Evolutionary conservation across 2,797 vertebrate genomes (phyloP).

Genomic region (Crypturellus tataupa): DNA sequence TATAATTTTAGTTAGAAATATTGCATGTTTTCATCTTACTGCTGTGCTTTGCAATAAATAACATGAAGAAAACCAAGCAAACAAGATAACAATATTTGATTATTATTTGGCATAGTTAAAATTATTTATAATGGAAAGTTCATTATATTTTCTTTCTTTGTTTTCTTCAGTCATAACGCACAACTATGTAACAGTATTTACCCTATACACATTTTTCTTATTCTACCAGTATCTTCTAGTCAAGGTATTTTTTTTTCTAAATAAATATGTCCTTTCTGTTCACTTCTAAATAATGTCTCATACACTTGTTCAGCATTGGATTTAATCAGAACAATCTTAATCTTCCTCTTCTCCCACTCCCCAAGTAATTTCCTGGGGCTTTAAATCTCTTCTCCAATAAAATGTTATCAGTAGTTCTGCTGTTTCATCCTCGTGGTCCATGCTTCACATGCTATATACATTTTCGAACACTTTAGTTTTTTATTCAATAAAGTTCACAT

Average conservation of each 20-base stretch:
- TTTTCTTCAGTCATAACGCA: background rate
- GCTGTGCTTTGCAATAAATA: background rate
- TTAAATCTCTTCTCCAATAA: background rate
- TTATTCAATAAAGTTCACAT: background rate
- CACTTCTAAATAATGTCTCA: background rate
- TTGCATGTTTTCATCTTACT: background rate
- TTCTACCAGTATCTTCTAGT: background rate
- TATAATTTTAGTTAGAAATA: background rate
- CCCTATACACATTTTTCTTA: background rate
- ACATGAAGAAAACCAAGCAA: background rate
- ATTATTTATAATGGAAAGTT: background rate
- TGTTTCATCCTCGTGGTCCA: background rate
- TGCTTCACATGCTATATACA: background rate
- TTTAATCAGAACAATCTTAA: background rate
- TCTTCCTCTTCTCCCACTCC: background rate
- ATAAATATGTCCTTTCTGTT: background rate
- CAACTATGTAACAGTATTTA: background rate
- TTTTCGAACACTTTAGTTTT: background rate
- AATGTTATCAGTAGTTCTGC: background rate
- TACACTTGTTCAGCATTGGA: background rate
- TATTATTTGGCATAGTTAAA: background rate
- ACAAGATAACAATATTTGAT: background rate
- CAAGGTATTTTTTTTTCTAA: background rate
- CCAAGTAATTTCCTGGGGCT: background rate
- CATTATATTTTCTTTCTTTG: background rate